A percentile compares a stretch with the other conserved stretches of the same genome.
These are phyloP conservation scores for Bombus affinis DNA, from an alignment of 1,140 invertebrate species.

Conservation along the genomic window DNA sequence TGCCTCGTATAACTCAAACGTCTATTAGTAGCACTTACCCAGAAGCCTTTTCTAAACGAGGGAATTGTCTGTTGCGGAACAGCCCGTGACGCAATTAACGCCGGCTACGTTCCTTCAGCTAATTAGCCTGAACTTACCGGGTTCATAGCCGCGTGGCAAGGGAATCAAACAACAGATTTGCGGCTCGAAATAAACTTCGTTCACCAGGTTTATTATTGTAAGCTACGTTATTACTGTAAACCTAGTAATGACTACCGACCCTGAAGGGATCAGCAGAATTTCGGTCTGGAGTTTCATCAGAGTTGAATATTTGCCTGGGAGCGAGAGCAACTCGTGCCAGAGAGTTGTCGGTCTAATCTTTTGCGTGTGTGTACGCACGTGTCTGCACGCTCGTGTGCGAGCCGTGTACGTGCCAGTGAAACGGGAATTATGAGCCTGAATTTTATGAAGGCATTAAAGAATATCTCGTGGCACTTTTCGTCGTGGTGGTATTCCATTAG, in stretches of 20 bases:
- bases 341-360: conserved; percentile 59
- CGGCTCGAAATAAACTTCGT: conserved; percentile 54
- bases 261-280: conserved; percentile 70
- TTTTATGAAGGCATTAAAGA: conserved; percentile 69
- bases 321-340: conserved; percentile 52
- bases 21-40: background rate
- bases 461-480: conserved; percentile 58
- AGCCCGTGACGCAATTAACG: conserved; percentile 44
- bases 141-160: conserved; percentile 26
- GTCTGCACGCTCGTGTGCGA: background rate
- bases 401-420: conserved; percentile 24
- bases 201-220: conserved; percentile 61
- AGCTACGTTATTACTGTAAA: conserved; percentile 63
- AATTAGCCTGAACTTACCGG: conserved; percentile 56
- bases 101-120: conserved; percentile 34
- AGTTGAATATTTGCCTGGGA: conserved; percentile 71
- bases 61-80: background rate
- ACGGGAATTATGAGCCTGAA: conserved; percentile 57
- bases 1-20: background rate
- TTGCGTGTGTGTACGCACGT: conserved; percentile 37
- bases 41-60: background rate
- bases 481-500: conserved; percentile 62
- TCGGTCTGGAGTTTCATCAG: conserved; percentile 64
- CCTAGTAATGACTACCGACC: conserved; percentile 64
- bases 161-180: conserved; percentile 61